Evolutionary conservation across 2,888 invertebrate genomes (phyloP).

Genomic region (Flexamia atlantica): DNA sequence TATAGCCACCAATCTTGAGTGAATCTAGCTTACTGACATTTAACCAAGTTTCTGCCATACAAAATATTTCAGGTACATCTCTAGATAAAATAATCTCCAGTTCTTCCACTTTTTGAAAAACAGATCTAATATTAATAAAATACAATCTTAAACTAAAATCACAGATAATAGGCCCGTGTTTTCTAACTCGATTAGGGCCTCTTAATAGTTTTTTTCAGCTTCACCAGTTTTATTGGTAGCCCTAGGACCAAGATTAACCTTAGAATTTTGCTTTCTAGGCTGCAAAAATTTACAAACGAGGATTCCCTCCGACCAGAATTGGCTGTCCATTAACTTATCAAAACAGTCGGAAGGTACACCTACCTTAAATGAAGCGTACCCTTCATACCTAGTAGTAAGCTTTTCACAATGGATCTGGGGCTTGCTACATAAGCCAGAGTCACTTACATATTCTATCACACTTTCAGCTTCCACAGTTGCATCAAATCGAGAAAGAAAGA

Average conservation of each 20-base stretch:
- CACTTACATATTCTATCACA: too few relatives aligned
- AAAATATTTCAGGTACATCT: neutral
- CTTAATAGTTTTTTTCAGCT: neutral
- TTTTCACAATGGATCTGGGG: neutral
- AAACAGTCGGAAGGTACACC: too few relatives aligned
- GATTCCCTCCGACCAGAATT: neutral
- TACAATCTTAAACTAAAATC: too few relatives aligned
- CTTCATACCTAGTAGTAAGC: neutral
- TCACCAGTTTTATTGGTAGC: neutral
- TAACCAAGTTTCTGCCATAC: constrained; percentile 5
- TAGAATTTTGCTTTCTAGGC: neutral
- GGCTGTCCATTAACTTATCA: constrained; percentile 18
- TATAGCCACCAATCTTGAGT: too few relatives aligned
- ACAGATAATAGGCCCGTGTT: neutral
- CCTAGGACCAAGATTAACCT: neutral
- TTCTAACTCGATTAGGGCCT: neutral
- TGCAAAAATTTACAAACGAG: constrained; percentile 6
- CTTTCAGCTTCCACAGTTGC: too few relatives aligned
- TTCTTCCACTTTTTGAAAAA: neutral
- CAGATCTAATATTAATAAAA: constrained; percentile 18
- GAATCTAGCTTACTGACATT: neutral
- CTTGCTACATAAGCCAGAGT: neutral
- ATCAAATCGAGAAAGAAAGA: too few relatives aligned
- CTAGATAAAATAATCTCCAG: neutral
- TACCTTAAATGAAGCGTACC: constrained; percentile 4